Evolutionary conservation across 2,888 invertebrate species (phyloP).

Genomic region (Drosophila engyochracea): DNA sequence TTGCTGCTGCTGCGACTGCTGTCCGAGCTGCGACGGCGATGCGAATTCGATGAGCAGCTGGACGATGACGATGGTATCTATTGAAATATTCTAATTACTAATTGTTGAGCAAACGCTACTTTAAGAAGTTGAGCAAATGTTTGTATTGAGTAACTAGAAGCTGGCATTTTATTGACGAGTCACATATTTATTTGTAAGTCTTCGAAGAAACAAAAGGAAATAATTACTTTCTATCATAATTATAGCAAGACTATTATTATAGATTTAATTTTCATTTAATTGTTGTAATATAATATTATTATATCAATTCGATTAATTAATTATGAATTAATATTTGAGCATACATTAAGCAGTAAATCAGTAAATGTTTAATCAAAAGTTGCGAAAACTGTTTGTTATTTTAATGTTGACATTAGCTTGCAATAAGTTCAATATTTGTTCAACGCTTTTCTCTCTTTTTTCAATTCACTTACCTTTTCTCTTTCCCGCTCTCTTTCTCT

Average conservation of each 20-base stretch:
- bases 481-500: slow-evolving; percentile 54
- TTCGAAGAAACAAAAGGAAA: background rate
- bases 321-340: background rate
- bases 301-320: background rate
- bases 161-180: background rate
- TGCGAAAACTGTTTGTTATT: background rate
- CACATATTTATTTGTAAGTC: background rate
- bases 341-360: background rate
- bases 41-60: slow-evolving; percentile 71
- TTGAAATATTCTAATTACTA: background rate
- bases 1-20: slow-evolving; percentile 81
- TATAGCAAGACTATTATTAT: background rate
- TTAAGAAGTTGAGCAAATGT: background rate
- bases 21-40: slow-evolving; percentile 81
- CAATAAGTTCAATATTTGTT: background rate
- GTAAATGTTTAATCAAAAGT: background rate
- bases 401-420: background rate
- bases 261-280: background rate
- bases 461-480: slow-evolving; percentile 38
- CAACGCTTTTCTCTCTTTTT: background rate
- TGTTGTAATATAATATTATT: background rate
- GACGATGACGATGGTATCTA: slow-evolving; percentile 67
- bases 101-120: background rate
- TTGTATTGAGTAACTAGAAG: background rate
- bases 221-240: background rate